Conservation (phyloP, 2,113 vertebrate genomes). For the Alouatta palliata region DNA sequence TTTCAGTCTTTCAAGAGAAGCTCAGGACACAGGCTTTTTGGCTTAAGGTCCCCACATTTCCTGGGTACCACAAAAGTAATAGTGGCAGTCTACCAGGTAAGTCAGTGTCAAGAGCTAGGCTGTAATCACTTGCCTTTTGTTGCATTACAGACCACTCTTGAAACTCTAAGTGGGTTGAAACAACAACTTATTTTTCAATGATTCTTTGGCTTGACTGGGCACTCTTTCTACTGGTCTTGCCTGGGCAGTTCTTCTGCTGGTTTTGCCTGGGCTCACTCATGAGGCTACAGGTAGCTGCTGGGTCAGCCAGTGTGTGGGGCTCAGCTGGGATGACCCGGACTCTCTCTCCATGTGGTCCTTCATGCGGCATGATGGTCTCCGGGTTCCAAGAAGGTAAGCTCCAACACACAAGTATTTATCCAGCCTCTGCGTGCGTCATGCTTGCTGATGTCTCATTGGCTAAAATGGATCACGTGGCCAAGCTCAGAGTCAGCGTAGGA, state of each 20-base stretch:
- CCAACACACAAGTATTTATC: neutral
- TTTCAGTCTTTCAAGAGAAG: slow-evolving; percentile 19
- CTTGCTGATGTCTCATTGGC: neutral
- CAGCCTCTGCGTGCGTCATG: neutral
- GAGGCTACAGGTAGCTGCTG: neutral
- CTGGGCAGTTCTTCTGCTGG: neutral
- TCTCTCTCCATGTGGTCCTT: neutral
- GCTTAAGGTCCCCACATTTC: neutral
- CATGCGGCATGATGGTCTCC: neutral
- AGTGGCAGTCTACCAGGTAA: neutral
- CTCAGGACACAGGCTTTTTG: neutral
- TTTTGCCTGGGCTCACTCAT: neutral
- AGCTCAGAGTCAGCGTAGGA: neutral
- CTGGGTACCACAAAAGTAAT: neutral
- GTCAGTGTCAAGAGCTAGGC: neutral
- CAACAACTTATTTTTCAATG: neutral
- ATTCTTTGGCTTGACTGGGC: neutral
- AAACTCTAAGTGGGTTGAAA: neutral
- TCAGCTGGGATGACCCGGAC: neutral
- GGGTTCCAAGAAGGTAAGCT: neutral
- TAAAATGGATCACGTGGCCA: neutral
- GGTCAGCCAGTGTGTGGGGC: neutral
- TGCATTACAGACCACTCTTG: neutral
- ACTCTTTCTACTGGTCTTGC: neutral
- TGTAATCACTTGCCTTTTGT: neutral